Conservation (phyloP, 2,888 invertebrate species). For the Thalpophila matura region DNA sequence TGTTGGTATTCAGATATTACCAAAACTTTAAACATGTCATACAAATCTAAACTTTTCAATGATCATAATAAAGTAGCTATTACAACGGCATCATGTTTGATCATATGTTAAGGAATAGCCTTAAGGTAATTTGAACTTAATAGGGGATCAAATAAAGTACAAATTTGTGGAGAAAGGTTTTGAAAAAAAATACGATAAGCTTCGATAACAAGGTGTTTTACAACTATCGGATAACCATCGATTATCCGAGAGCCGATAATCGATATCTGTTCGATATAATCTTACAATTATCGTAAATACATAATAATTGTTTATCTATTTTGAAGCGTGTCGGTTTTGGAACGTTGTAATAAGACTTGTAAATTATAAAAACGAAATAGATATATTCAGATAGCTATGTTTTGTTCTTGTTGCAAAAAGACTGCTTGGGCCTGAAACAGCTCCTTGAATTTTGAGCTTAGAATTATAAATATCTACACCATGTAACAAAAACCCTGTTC, state of each 20-base stretch:
- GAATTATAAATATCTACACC: no score
- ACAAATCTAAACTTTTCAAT: background rate
- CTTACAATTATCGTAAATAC: slow-evolving; percentile 60
- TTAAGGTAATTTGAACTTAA: slow-evolving; percentile 8
- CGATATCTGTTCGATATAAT: slow-evolving; percentile 63
- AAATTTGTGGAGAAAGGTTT: background rate
- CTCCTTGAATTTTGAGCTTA: no score
- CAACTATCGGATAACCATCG: slow-evolving; percentile 70
- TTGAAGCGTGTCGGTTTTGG: background rate
- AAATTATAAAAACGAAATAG: background rate
- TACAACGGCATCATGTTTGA: background rate
- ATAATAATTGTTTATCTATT: slow-evolving; percentile 43
- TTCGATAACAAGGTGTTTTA: slow-evolving; percentile 67
- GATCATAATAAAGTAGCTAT: slow-evolving; percentile 11
- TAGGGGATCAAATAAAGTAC: background rate
- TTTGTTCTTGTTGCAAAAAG: background rate
- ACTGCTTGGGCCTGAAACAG: background rate
- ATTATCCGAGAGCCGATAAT: slow-evolving; percentile 65
- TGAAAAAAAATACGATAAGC: slow-evolving; percentile 50
- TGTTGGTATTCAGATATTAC: background rate
- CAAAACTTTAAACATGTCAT: background rate
- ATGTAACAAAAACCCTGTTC: no score
- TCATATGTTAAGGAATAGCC: background rate
- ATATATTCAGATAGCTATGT: background rate
- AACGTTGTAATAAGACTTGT: background rate